A percentile compares a stretch with the other conserved stretches of the same genome.
Conservation (phyloP, 2,888 invertebrate species). For the Therioaphis trifolii region DNA sequence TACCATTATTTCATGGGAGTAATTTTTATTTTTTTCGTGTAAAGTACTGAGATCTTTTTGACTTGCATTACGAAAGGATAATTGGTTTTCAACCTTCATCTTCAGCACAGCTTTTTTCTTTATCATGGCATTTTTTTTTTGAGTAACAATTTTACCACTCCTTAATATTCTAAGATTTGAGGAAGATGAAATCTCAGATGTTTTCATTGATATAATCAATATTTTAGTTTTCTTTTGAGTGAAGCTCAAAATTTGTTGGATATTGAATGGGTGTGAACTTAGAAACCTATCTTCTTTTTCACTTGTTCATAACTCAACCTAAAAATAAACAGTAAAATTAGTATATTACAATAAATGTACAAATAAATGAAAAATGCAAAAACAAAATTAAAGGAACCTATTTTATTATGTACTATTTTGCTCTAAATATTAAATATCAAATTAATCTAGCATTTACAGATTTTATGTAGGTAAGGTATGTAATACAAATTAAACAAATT, state of each 20-base stretch:
- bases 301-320: background rate
- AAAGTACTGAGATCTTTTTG: background rate
- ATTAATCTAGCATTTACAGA: too few species aligned
- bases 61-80: constrained; percentile 2
- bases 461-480: too few species aligned
- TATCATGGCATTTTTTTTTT: background rate
- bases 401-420: too few species aligned
- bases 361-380: background rate
- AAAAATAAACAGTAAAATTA: background rate
- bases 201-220: constrained; percentile 32
- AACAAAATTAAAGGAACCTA: too few species aligned
- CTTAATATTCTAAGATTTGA: constrained; percentile 27
- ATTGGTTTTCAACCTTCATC: background rate
- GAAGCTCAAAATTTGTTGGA: too few species aligned
- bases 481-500: too few species aligned
- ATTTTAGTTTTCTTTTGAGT: too few species aligned
- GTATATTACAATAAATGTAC: background rate
- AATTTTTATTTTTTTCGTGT: background rate
- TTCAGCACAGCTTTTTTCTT: background rate
- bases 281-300: background rate
- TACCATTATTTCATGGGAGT: background rate
- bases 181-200: background rate
- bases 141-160: constrained; percentile 25
- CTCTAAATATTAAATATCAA: too few species aligned
- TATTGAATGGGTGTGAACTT: background rate